These are phyloP conservation scores for Corvus hawaiiensis DNA, from an alignment of 2,113 vertebrate genomes.

Conservation along the genomic window DNA sequence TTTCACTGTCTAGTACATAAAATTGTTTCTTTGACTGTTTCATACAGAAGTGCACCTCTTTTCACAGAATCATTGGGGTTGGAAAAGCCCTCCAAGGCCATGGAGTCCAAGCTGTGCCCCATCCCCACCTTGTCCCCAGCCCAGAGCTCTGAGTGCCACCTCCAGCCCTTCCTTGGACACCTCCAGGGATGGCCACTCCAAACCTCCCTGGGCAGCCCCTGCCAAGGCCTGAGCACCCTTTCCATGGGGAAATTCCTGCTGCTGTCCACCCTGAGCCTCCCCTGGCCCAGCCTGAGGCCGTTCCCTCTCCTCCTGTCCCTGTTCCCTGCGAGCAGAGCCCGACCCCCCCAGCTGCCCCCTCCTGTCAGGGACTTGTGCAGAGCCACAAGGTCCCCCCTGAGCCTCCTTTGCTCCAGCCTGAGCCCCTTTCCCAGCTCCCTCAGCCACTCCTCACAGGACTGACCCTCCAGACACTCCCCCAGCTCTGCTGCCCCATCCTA, in stretches of 20 bases:
- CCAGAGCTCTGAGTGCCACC: background rate
- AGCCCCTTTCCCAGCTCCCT: background rate
- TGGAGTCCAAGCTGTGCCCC: accelerated
- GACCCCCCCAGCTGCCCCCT: background rate
- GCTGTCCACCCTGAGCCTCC: background rate
- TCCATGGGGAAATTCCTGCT: too few relatives aligned
- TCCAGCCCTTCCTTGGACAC: background rate
- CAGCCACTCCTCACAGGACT: background rate
- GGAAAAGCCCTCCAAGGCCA: accelerated
- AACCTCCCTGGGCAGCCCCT: background rate
- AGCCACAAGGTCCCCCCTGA: too few relatives aligned
- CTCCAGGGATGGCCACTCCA: background rate
- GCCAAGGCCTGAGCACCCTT: background rate
- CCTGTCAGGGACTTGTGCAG: background rate
- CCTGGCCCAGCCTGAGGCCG: background rate
- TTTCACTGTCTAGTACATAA: background rate
- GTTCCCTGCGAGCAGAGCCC: background rate
- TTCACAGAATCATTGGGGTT: accelerated
- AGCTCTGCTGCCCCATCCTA: too few relatives aligned
- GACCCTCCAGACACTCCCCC: background rate
- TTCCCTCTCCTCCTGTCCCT: background rate
- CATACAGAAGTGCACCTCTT: background rate
- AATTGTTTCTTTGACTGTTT: background rate
- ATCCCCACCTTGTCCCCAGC: background rate
- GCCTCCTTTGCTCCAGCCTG: background rate